phyloP scores from a whole-genome alignment of 2,888 invertebrate species.

The Hyposoter dolosus region DNA sequence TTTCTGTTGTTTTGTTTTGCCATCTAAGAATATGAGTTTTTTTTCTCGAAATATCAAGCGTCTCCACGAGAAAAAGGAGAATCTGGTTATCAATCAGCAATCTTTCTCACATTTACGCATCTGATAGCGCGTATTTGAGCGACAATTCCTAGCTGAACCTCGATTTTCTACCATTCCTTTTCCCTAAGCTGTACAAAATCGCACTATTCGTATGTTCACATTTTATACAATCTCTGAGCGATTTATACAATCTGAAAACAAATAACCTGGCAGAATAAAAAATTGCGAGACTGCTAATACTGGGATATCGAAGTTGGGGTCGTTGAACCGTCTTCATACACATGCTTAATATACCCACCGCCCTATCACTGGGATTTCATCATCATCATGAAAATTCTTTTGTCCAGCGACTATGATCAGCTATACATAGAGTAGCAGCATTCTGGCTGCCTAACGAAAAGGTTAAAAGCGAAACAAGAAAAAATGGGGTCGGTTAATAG shows the following conservation, averaged over 20 bases:
- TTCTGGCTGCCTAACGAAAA: constrained; percentile 30
- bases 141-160: no score
- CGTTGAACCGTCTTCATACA: neutral
- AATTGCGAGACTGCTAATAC: neutral
- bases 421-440: constrained; percentile 17
- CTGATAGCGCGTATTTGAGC: no score
- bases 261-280: neutral
- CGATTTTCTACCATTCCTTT: neutral
- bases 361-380: constrained; percentile 35
- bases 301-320: neutral
- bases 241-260: neutral
- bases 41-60: neutral
- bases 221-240: neutral
- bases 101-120: no score
- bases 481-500: constrained; percentile 10
- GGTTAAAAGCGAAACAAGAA: constrained; percentile 24
- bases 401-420: constrained; percentile 16
- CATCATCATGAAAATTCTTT: constrained; percentile 57
- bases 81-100: no score
- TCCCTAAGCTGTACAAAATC: neutral
- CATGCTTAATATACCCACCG: constrained; percentile 5
- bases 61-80: neutral
- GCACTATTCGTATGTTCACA: neutral
- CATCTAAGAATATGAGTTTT: neutral
- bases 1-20: neutral